Conservation (phyloP, 2,113 vertebrate species). For the Quiscalus mexicanus region DNA sequence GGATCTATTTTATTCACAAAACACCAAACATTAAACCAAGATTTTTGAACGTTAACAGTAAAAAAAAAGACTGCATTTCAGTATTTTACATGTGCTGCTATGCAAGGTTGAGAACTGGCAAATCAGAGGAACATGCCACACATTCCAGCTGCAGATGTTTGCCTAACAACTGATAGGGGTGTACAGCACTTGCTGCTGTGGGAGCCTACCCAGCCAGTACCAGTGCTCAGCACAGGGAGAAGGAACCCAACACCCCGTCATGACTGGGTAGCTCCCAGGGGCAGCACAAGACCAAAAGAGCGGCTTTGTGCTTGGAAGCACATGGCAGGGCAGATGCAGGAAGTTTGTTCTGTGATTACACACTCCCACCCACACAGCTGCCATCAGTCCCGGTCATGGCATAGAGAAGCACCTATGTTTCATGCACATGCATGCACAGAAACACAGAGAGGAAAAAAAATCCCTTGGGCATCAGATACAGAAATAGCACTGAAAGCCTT, state of each 20-base stretch:
- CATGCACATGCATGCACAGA: not conserved
- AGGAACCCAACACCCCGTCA: not conserved
- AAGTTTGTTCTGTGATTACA: not conserved
- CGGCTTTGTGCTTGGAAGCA: not conserved
- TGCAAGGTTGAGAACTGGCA: not conserved
- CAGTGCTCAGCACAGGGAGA: not conserved
- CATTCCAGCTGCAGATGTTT: conserved; percentile 32
- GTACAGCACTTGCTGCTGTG: not conserved
- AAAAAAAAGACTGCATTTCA: not conserved
- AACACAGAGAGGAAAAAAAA: not conserved
- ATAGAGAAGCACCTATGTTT: not conserved
- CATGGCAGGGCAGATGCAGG: not conserved
- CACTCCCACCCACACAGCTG: not conserved
- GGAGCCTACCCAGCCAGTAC: not conserved
- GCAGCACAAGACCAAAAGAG: fast-evolving
- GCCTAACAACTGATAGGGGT: not conserved
- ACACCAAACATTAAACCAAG: not conserved
- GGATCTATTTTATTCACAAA: not conserved
- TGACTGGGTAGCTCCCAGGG: fast-evolving
- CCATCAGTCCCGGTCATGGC: not conserved
- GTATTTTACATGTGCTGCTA: not conserved
- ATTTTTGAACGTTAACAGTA: not conserved
- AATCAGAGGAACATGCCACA: not conserved
- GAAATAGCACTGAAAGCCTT: not conserved
- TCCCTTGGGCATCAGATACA: not conserved